Evolutionary conservation across 2,797 vertebrate genomes (phyloP), one percentile per base, ranked within the genome.

Genomic region (Amphiprion clarkii): DNA sequence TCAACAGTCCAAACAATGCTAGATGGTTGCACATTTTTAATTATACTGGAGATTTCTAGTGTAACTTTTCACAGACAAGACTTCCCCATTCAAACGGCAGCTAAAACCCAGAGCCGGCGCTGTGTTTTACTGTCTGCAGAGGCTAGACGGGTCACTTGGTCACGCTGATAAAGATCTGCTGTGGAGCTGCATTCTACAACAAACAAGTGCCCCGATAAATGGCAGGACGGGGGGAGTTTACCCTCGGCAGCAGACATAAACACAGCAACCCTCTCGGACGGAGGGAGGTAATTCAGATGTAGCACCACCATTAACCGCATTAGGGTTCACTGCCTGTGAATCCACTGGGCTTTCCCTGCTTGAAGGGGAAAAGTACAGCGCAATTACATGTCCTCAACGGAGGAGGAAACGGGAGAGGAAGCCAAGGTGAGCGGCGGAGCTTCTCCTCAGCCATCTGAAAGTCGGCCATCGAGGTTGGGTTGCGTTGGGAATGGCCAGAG

Each of bases 171-270:
- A 85, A 68, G 74, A 95, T 95, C 94, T 84, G 71, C 82, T 84
- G 82, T 77, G 78, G 87, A 90, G 87, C 92, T 91, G 92, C 90
- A 79, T 90, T 93, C 88, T 92, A 89, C 91, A 92, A 94, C 93
- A 95, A 95, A 94, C 93, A 93, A 87, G 89, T 72, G 78, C 88
- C 81, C 78, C 79, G 76, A 92, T 94, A 94, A 95, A 94, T 91
- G 89, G 84, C 81, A 74, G 85, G 89, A 86, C 74, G 36, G 75
- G 87, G 78, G 67, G 67, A 67, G 91, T 94, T 94, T 90, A 92
- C 87, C 79, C 88, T 57, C 81, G 84, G 86, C 93, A 87, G 87
- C 87, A 95, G 95, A 96, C 95, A 95, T 95, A 95, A 96, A 96
- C 95, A 96, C 82, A 76, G 88, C 65, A 85, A 75, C 89, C 92